These are phyloP conservation scores for Zaprionus obscuricornis DNA, from an alignment of 2,888 invertebrate species.

Conservation along the genomic window DNA sequence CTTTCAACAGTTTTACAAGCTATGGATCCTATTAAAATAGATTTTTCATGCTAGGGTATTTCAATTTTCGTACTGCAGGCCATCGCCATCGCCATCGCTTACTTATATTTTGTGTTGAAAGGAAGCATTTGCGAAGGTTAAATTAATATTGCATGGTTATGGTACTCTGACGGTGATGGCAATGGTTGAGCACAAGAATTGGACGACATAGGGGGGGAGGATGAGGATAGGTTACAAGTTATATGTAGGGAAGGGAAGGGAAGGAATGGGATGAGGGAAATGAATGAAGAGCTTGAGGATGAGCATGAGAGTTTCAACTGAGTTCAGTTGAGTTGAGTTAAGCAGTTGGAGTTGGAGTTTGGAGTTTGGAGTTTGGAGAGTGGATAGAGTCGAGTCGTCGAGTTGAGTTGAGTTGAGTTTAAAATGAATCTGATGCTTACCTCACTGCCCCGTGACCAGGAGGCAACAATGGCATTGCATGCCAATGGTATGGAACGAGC, in stretches of 20 bases:
- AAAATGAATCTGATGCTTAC: slow-evolving; percentile 82
- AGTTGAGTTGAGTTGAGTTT: slow-evolving; percentile 38
- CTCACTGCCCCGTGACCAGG: slow-evolving; percentile 89
- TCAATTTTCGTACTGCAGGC: not conserved
- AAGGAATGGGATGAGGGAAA: not conserved
- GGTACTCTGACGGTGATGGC: slow-evolving; percentile 58
- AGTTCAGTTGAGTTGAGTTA: slow-evolving; percentile 15
- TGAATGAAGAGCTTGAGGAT: not conserved
- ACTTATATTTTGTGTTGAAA: slow-evolving; percentile 67
- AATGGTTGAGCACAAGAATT: too few species aligned
- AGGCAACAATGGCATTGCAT: slow-evolving; percentile 88
- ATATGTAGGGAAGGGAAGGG: slow-evolving; percentile 2
- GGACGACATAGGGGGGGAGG: slow-evolving; percentile 12
- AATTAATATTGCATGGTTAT: slow-evolving; percentile 77
- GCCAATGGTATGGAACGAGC: slow-evolving; percentile 85
- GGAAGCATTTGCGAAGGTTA: slow-evolving; percentile 78
- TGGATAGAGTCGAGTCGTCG: too few species aligned
- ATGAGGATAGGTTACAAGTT: too few species aligned
- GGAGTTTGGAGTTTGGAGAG: too few species aligned
- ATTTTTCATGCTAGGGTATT: slow-evolving; percentile 40
- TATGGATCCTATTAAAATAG: not conserved
- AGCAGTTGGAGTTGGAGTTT: too few species aligned
- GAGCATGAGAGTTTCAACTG: slow-evolving; percentile 14
- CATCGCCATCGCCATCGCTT: not conserved
- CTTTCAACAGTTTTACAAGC: slow-evolving; percentile 7